These are phyloP conservation scores for Crepidodera aurea DNA, from an alignment of 2,888 invertebrate species.

Conservation along the genomic window DNA sequence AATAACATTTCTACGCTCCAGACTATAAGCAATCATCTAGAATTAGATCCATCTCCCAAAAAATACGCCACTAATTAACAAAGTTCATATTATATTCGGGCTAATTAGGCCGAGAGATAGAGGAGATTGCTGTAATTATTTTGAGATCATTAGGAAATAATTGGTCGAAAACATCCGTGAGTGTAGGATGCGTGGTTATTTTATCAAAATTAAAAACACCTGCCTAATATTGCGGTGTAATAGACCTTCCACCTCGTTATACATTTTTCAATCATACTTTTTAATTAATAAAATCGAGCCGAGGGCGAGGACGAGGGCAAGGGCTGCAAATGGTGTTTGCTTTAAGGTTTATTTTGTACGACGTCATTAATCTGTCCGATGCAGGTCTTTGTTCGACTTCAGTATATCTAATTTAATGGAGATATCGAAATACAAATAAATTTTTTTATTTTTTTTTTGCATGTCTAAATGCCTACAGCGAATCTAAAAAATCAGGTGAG, in stretches of 20 bases:
- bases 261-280: slow-evolving; percentile 28
- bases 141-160: slow-evolving; percentile 47
- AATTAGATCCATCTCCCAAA: slow-evolving; percentile 32
- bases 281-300: slow-evolving; percentile 15
- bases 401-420: not conserved
- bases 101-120: slow-evolving; percentile 43
- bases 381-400: not conserved
- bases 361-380: not conserved
- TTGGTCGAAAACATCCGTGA: slow-evolving; percentile 44
- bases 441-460: too few relatives aligned
- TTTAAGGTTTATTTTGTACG: not conserved
- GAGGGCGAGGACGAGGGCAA: too few relatives aligned
- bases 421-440: not conserved
- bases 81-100: slow-evolving; percentile 41
- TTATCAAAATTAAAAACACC: slow-evolving; percentile 46
- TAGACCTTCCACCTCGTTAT: slow-evolving; percentile 31
- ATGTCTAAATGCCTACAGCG: too few relatives aligned
- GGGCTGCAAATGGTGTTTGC: slow-evolving; percentile 3
- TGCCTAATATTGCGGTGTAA: slow-evolving; percentile 41
- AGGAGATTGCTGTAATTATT: slow-evolving; percentile 45
- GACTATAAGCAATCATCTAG: slow-evolving; percentile 13
- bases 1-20: not conserved
- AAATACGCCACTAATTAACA: slow-evolving; percentile 37
- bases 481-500: too few relatives aligned
- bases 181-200: slow-evolving; percentile 40